Conservation (phyloP, 2,113 vertebrate species). For the Takifugu bimaculatus region DNA sequence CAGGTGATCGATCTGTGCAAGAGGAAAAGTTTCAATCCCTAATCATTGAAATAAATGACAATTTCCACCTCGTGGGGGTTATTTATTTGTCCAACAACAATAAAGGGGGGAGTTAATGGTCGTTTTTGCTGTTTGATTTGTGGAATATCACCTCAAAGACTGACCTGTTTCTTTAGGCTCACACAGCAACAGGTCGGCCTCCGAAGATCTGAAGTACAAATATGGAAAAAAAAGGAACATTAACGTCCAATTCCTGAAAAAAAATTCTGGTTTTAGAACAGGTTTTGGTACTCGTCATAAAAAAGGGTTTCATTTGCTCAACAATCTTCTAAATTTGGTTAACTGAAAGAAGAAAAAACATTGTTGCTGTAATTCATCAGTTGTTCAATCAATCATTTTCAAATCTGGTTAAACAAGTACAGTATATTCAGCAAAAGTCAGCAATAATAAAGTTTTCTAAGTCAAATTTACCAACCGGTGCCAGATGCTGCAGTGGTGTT, state of each 20-base stretch:
- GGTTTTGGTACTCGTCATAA: constrained; percentile 3
- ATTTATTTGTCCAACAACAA: not conserved
- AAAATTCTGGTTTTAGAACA: not conserved
- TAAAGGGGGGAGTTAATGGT: too few relatives aligned
- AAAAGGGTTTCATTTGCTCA: constrained; percentile 20
- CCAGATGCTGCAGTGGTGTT: not conserved
- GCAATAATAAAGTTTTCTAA: not conserved
- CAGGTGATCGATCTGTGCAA: constrained; percentile 63
- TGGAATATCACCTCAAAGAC: not conserved
- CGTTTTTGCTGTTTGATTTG: too few relatives aligned
- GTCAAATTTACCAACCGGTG: constrained; percentile 27
- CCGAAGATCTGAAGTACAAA: constrained; percentile 26
- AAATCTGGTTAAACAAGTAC: too few relatives aligned
- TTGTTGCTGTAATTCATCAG: not conserved
- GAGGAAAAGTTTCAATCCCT: not conserved
- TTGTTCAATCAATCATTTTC: too few relatives aligned
- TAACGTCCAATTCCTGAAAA: too few relatives aligned
- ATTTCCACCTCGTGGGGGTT: not conserved
- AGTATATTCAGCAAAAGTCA: not conserved
- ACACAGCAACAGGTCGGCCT: constrained; percentile 53
- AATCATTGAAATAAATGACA: not conserved
- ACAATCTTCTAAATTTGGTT: constrained; percentile 13
- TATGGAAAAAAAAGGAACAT: constrained; percentile 1
- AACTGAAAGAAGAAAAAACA: constrained; percentile 32
- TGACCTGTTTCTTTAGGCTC: constrained; percentile 65